These are phyloP conservation scores for Camponotus pennsylvanicus DNA, from an alignment of 1,140 invertebrate species.

Conservation along the genomic window DNA sequence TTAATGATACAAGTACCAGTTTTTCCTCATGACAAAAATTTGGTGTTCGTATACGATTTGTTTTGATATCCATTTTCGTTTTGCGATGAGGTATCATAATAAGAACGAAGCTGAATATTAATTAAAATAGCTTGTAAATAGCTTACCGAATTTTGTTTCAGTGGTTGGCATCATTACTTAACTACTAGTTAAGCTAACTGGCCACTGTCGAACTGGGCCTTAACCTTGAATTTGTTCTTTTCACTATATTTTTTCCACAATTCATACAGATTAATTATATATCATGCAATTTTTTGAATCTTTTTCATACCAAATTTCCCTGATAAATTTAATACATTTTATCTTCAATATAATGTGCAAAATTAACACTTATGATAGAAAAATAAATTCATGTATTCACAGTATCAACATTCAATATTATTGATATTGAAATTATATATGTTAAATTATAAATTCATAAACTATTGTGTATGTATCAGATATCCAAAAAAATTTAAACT, in stretches of 20 bases:
- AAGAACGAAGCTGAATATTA: too few species aligned
- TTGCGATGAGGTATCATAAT: too few species aligned
- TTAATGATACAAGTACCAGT: too few species aligned
- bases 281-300: constrained; percentile 98
- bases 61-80: too few species aligned
- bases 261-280: constrained; percentile 97
- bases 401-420: background rate
- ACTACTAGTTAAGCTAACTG: too few species aligned
- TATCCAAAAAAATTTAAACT: background rate
- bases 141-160: too few species aligned
- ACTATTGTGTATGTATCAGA: background rate
- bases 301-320: constrained; percentile 95
- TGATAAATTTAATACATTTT: background rate
- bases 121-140: too few species aligned
- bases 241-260: constrained; percentile 99
- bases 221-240: constrained; percentile 97
- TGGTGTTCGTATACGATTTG: too few species aligned
- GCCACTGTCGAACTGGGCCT: too few species aligned
- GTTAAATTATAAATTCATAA: background rate
- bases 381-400: background rate
- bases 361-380: background rate
- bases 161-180: too few species aligned
- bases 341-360: background rate
- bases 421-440: background rate
- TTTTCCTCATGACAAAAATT: too few species aligned